A percentile compares a stretch with the other conserved stretches of the same genome.
Conservation (phyloP, 2,797 vertebrate species). For the Poeciliopsis gracilis region DNA sequence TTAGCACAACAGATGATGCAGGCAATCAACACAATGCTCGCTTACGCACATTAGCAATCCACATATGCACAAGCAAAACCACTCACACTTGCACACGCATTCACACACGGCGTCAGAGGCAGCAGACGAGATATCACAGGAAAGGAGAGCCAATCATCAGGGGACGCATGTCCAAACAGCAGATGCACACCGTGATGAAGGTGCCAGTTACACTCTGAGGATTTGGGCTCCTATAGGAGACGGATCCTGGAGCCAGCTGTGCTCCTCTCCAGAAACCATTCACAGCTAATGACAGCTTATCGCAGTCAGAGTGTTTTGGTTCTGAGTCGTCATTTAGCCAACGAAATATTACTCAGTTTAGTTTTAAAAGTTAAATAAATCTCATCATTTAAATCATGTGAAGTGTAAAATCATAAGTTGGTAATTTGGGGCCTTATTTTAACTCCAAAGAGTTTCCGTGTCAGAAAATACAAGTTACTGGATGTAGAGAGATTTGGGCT, state of each 20-base stretch:
- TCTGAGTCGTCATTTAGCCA: not conserved
- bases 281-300: not conserved
- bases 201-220: conserved; percentile 28
- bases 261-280: conserved; percentile 10
- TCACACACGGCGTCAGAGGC: conserved; percentile 10
- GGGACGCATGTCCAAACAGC: conserved; percentile 10
- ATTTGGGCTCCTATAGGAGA: conserved; percentile 16
- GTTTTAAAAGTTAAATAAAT: not conserved
- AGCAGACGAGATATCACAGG: conserved; percentile 37
- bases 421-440: not conserved
- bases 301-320: not conserved
- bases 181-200: conserved; percentile 5
- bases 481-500: not conserved
- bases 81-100: conserved; percentile 10
- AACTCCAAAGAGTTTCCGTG: not conserved
- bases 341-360: not conserved
- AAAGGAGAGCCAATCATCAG: conserved; percentile 27
- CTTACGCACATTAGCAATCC: conserved; percentile 30
- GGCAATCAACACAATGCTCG: conserved; percentile 25
- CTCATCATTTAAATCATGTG: not conserved
- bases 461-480: not conserved
- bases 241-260: conserved; percentile 22
- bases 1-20: conserved; percentile 57
- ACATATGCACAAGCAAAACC: conserved; percentile 20
- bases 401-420: not conserved